Evolutionary conservation across 2,888 invertebrate species (phyloP).

Genomic region (Globia sparganii): DNA sequence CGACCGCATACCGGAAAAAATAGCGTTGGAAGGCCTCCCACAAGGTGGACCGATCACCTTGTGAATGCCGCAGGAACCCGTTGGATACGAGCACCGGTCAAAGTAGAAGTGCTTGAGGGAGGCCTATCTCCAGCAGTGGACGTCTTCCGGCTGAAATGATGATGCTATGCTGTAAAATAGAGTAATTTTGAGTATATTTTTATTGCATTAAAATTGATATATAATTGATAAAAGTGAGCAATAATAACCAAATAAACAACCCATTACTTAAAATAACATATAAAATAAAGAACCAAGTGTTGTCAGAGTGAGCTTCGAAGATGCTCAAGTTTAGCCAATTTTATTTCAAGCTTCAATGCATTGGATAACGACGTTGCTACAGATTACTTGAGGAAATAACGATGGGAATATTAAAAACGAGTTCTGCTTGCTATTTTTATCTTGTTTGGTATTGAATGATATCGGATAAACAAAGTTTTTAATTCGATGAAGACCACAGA

Average conservation of each 20-base stretch:
- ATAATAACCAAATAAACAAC: neutral
- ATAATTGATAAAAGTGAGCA: neutral
- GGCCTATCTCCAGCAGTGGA: no score
- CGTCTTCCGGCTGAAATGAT: neutral
- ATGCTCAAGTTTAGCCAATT: conserved; percentile 48
- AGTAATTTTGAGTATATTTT: neutral
- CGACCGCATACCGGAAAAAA: no score
- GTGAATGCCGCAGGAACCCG: no score
- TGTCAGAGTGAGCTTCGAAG: conserved; percentile 10
- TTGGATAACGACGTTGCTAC: conserved; percentile 52
- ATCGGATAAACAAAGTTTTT: neutral
- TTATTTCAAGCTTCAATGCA: conserved; percentile 61
- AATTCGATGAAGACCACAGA: neutral
- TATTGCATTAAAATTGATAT: neutral
- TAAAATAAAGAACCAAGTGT: conserved; percentile 16
- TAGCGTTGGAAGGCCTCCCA: no score
- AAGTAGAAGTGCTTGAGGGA: no score
- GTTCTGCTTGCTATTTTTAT: neutral
- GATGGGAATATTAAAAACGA: conserved; percentile 16
- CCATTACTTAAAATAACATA: conserved; percentile 5
- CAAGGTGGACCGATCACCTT: no score
- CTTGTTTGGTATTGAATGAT: neutral
- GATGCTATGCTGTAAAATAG: neutral
- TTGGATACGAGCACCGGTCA: no score
- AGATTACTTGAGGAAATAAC: conserved; percentile 44